Conservation (phyloP, 1,140 invertebrate species). For the Tenebrio molitor region DNA sequence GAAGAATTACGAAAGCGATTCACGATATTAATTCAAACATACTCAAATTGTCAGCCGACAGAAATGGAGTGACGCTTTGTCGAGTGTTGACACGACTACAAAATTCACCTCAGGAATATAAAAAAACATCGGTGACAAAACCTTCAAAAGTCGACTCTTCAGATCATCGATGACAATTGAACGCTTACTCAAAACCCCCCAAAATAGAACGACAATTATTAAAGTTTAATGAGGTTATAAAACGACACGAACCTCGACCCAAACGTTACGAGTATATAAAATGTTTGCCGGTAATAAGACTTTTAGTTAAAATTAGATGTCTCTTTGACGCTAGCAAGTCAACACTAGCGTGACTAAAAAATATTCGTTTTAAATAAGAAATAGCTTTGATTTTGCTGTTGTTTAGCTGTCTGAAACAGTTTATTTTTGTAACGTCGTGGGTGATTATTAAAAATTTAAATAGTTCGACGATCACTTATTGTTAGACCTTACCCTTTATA, state of each 20-base stretch:
- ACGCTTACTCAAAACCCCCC: not conserved
- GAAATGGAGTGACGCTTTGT: slow-evolving; percentile 29
- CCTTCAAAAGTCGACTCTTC: not conserved
- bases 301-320: slow-evolving; percentile 31
- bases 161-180: not conserved
- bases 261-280: slow-evolving; percentile 9
- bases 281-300: slow-evolving; percentile 16
- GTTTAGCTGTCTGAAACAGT: not conserved
- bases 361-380: slow-evolving; percentile 21
- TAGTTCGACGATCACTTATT: slow-evolving; percentile 1
- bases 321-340: slow-evolving; percentile 24
- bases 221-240: slow-evolving; percentile 30
- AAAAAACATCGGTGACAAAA: slow-evolving; percentile 11
- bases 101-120: slow-evolving; percentile 16
- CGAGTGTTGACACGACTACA: slow-evolving; percentile 21
- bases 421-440: slow-evolving; percentile 2
- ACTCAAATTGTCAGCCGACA: slow-evolving; percentile 41
- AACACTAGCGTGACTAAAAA: slow-evolving; percentile 16
- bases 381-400: slow-evolving; percentile 4
- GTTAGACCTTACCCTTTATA: not conserved
- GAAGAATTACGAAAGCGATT: slow-evolving; percentile 42
- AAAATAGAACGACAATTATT: slow-evolving; percentile 17
- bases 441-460: slow-evolving; percentile 27
- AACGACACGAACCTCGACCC: slow-evolving; percentile 13
- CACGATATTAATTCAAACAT: slow-evolving; percentile 45